Evolutionary conservation across 2,113 vertebrate species (phyloP), one percentile per base, ranked within the genome.

Genomic region (Odocoileus virginianus): DNA sequence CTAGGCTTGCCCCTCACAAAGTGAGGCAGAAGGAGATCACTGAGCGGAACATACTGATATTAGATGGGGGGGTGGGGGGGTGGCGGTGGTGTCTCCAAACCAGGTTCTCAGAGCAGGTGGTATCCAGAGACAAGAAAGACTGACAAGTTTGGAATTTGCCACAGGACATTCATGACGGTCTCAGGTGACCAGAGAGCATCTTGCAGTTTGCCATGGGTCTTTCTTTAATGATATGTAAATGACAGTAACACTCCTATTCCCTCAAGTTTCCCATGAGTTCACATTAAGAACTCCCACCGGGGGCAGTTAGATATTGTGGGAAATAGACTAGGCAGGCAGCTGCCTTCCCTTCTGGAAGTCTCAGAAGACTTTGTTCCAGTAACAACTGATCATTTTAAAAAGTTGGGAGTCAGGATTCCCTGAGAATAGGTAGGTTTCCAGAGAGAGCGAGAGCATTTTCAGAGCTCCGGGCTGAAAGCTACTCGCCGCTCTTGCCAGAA

Each of bases 141-240:
- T 71, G 84, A 87, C 33, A 52, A 87, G 92, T 9, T 19, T 94
- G 61, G 36, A 57, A 4, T 4, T 95, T 91, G 94, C 84, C 92
- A 33, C 2, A 2, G 3, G 0, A 61, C 54, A 33, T 84, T 36
- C 43, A 4, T 4, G 78, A 23, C 78, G 67, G 64, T 89, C 90
- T 84, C 10, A 0, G 28, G 58, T 30, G 57, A 47, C 43, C 1
- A 0, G 27, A 25, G 16, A 89, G 79, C 45, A 27, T 43, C 78
- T 89, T 87, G 0, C 19, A 85, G 7, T 78, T 96, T 79, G 92
- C 97, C 55, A 1, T 19, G 3, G 43, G 88, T 58, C 60, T 57
- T 50, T 74, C 94, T 97, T 97, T 94, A 96, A 97, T 88, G 64
- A 33, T 74, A 94, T 83, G 81, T 27, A 91, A 33, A 36, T 93